Conservation (phyloP, 2,888 invertebrate genomes). For the Torymus texanus region DNA sequence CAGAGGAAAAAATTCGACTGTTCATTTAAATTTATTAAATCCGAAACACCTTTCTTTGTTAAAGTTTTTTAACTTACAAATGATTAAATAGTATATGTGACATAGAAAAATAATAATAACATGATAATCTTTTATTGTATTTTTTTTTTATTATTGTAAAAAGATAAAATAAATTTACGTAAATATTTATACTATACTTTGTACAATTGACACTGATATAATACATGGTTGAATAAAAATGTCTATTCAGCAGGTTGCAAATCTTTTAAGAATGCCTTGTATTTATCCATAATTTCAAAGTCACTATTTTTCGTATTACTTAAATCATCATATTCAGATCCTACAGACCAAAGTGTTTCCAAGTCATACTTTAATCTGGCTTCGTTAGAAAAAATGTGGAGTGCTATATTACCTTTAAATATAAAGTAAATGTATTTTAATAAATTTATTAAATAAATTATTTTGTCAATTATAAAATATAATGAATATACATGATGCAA, state of each 20-base stretch:
- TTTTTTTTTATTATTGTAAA: no score
- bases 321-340: conserved; percentile 86
- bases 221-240: not conserved
- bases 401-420: conserved; percentile 89
- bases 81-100: no score
- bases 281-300: conserved; percentile 81
- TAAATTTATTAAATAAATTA: not conserved
- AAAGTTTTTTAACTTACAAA: no score
- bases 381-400: conserved; percentile 89
- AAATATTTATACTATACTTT: conserved; percentile 9
- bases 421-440: conserved; percentile 12
- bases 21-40: no score
- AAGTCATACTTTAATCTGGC: conserved; percentile 87
- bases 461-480: not conserved
- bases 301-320: conserved; percentile 80
- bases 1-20: no score
- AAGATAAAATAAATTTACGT: not conserved
- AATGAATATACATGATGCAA: no score
- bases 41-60: no score
- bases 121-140: no score
- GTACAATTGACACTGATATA: conserved; percentile 24
- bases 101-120: no score
- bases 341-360: conserved; percentile 94
- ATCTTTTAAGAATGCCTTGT: conserved; percentile 81
- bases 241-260: conserved; percentile 78